phyloP scores from a whole-genome alignment of 1,140 invertebrate genomes.

The Subanguina moxae region DNA sequence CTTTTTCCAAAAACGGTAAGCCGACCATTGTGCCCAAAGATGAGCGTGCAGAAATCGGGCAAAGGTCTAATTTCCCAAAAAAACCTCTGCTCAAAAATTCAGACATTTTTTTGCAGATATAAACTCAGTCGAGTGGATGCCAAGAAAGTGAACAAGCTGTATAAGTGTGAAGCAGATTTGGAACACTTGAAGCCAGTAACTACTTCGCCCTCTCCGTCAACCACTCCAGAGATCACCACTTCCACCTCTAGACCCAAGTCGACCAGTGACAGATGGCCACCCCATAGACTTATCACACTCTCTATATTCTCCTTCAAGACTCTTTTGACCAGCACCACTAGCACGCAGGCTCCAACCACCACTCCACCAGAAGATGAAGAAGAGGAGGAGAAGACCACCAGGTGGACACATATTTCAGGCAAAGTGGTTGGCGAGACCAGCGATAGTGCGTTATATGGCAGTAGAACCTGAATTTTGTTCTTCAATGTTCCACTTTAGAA shows the following conservation, averaged over 20 bases:
- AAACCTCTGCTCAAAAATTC: background rate
- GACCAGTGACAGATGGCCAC: constrained; percentile 32
- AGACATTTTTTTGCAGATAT: constrained; percentile 34
- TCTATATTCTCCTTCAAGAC: background rate
- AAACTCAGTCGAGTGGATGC: constrained; percentile 56
- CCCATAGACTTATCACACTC: background rate
- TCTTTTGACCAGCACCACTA: constrained; percentile 11
- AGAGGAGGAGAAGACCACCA: constrained; percentile 5
- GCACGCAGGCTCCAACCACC: constrained; percentile 24
- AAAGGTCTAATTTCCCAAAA: constrained; percentile 36
- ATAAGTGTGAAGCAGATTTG: constrained; percentile 35
- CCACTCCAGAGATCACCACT: constrained; percentile 18
- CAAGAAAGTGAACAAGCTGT: constrained; percentile 51
- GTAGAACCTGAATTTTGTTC: background rate
- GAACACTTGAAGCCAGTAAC: constrained; percentile 10
- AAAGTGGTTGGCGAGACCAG: constrained; percentile 2
- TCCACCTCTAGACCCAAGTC: constrained; percentile 15
- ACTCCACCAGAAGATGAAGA: constrained; percentile 8
- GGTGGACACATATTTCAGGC: background rate
- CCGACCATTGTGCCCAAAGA: constrained; percentile 56
- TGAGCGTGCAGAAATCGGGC: constrained; percentile 54
- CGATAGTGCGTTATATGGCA: constrained; percentile 12
- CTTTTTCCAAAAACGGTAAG: constrained; percentile 55
- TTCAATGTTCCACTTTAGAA: no score
- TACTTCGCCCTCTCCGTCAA: constrained; percentile 8